phyloP scores from a whole-genome alignment of 2,113 vertebrate genomes.

The Thamnaconus septentrionalis region DNA sequence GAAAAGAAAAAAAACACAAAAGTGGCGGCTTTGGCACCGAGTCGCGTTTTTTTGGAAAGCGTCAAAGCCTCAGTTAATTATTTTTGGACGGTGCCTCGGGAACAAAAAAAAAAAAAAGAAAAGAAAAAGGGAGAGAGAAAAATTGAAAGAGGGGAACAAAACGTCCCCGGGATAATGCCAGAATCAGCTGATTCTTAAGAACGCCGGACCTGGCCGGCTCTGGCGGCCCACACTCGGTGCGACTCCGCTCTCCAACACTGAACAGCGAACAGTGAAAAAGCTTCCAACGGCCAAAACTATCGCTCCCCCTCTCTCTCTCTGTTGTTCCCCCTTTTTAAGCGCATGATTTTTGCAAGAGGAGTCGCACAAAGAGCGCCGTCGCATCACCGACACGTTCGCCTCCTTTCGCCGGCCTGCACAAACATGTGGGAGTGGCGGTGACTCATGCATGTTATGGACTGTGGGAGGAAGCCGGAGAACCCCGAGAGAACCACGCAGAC shows the following conservation, averaged over 20 bases:
- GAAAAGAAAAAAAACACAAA: neutral
- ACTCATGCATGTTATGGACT: no score
- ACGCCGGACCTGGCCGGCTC: slow-evolving; percentile 32
- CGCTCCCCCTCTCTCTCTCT: no score
- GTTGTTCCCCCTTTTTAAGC: slow-evolving; percentile 1
- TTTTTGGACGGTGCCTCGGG: no score
- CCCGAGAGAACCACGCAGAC: no score
- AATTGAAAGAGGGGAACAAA: slow-evolving; percentile 15
- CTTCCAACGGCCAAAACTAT: neutral
- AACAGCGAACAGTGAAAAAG: slow-evolving; percentile 4
- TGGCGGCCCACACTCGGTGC: slow-evolving; percentile 55
- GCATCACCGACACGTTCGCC: neutral
- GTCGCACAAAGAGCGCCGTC: neutral
- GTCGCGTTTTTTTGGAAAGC: no score
- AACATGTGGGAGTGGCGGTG: no score
- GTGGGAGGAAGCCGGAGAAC: no score
- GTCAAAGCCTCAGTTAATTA: no score
- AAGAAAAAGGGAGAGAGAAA: slow-evolving; percentile 8
- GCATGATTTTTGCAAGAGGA: slow-evolving; percentile 17
- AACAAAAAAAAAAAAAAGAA: no score
- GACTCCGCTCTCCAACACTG: slow-evolving; percentile 21
- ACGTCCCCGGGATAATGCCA: slow-evolving; percentile 50
- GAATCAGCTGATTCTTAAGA: slow-evolving; percentile 30
- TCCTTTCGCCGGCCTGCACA: neutral
- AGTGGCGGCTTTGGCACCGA: neutral